These are phyloP conservation scores for Phrynosoma blainvillii DNA, from an alignment of 2,113 vertebrate genomes.

Conservation along the genomic window DNA sequence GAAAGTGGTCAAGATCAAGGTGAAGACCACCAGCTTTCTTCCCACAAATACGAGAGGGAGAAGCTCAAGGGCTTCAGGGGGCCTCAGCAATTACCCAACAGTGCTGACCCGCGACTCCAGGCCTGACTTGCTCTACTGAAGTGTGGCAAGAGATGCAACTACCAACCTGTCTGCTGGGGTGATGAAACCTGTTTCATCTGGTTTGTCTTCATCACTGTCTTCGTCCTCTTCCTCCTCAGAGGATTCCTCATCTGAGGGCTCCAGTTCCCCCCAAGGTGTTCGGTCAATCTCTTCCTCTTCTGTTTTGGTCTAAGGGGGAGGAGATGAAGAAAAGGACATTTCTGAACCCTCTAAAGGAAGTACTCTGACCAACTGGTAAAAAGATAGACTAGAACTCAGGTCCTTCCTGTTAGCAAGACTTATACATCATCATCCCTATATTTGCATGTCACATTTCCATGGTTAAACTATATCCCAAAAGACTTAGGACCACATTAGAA, in stretches of 20 bases:
- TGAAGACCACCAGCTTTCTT: rapidly evolving
- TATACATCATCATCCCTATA: too few species aligned
- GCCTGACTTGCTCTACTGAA: too few species aligned
- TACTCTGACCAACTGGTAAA: background rate
- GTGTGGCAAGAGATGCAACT: too few species aligned
- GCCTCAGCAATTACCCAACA: background rate
- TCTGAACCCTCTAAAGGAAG: too few species aligned
- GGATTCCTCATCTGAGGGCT: constrained; percentile 91
- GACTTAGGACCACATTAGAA: too few species aligned
- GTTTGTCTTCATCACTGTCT: constrained; percentile 94
- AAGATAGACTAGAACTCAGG: too few species aligned
- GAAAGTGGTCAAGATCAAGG: background rate
- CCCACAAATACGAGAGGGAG: background rate
- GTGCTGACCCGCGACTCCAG: too few species aligned
- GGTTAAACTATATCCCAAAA: too few species aligned
- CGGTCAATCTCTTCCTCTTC: constrained; percentile 93
- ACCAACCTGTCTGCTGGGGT: constrained; percentile 91
- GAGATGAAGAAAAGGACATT: too few species aligned
- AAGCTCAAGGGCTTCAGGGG: background rate
- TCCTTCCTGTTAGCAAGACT: too few species aligned
- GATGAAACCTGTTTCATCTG: constrained; percentile 92
- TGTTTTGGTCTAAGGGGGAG: constrained; percentile 78
- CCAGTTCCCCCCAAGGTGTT: constrained; percentile 91
- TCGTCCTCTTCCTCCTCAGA: constrained; percentile 94
- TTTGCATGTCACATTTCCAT: too few species aligned